A percentile compares a stretch with the other conserved stretches of the same genome.
These are phyloP conservation scores for Pipistrellus pygmaeus DNA, from an alignment of 2,797 vertebrate species.

Conservation along the genomic window DNA sequence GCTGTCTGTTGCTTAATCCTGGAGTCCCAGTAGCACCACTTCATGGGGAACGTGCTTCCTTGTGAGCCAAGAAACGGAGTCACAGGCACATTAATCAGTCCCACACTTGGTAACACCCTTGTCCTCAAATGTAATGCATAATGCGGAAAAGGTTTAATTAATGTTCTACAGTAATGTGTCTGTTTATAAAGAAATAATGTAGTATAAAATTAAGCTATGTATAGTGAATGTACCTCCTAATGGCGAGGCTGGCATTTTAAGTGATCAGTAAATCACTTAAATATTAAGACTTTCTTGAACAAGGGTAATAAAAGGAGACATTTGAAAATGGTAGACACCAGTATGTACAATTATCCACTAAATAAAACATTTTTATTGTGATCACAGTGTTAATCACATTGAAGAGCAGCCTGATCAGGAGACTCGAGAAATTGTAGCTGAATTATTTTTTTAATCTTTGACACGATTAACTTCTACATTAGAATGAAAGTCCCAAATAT, in stretches of 20 bases:
- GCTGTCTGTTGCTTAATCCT: conserved; percentile 69
- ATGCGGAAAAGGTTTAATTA: conserved; percentile 87
- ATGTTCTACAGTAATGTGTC: conserved; percentile 86
- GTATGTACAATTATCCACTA: conserved; percentile 86
- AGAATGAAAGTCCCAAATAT: conserved; percentile 41
- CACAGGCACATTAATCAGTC: conserved; percentile 79
- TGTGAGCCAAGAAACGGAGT: conserved; percentile 74
- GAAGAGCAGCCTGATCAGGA: conserved; percentile 78
- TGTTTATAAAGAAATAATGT: conserved; percentile 91
- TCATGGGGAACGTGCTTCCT: conserved; percentile 70
- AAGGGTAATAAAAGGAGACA: conserved; percentile 88
- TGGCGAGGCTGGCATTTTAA: conserved; percentile 87
- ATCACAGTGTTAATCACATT: conserved; percentile 85
- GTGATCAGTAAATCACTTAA: conserved; percentile 88
- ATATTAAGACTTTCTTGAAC: conserved; percentile 89
- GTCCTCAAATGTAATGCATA: conserved; percentile 84
- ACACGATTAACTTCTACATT: conserved; percentile 20
- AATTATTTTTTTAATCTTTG: conserved; percentile 39
- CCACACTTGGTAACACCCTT: conserved; percentile 69
- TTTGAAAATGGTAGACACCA: conserved; percentile 84
- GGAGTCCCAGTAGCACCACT: neutral
- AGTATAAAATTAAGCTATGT: conserved; percentile 87
- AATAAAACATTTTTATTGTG: conserved; percentile 89
- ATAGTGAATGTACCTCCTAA: conserved; percentile 87
- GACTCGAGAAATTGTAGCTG: conserved; percentile 29